Evolutionary conservation across 2,113 vertebrate species (phyloP).

Genomic region (Stigmatopora argus): DNA sequence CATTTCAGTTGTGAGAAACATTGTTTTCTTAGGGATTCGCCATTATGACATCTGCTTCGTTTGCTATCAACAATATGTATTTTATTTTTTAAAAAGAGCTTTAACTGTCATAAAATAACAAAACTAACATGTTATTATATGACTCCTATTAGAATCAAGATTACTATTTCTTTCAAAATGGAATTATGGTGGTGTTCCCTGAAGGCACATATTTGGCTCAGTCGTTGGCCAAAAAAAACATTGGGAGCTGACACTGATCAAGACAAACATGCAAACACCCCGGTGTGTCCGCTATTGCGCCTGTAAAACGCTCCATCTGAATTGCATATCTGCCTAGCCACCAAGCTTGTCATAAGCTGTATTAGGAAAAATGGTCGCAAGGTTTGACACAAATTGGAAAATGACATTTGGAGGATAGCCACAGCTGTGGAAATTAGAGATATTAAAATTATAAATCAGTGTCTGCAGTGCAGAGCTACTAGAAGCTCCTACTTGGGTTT

Average conservation of each 20-base stretch:
- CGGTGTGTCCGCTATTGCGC: conserved; percentile 60
- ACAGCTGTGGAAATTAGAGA: conserved; percentile 82
- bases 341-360: conserved; percentile 80
- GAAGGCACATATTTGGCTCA: conserved; percentile 56
- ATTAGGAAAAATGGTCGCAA: conserved; percentile 86
- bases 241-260: conserved; percentile 66
- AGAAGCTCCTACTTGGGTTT: conserved; percentile 32
- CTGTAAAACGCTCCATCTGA: conserved; percentile 76
- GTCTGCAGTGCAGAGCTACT: conserved; percentile 59
- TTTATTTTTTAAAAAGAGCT: neutral
- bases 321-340: conserved; percentile 77
- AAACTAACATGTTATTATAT: conserved; percentile 48
- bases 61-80: conserved; percentile 51
- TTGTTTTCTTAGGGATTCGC: neutral
- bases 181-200: conserved; percentile 64
- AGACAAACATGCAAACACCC: conserved; percentile 74
- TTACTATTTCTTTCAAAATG: conserved; percentile 69
- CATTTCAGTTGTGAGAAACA: neutral
- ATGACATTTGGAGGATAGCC: conserved; percentile 82
- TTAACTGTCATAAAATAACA: no score
- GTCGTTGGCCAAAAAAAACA: conserved; percentile 43
- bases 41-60: conserved; percentile 25
- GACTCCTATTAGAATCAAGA: conserved; percentile 68
- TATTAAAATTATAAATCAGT: conserved; percentile 94
- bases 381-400: conserved; percentile 89